Base-by-base conservation (phyloP, 2,113 vertebrate genomes). In the Indri indri region DNA sequence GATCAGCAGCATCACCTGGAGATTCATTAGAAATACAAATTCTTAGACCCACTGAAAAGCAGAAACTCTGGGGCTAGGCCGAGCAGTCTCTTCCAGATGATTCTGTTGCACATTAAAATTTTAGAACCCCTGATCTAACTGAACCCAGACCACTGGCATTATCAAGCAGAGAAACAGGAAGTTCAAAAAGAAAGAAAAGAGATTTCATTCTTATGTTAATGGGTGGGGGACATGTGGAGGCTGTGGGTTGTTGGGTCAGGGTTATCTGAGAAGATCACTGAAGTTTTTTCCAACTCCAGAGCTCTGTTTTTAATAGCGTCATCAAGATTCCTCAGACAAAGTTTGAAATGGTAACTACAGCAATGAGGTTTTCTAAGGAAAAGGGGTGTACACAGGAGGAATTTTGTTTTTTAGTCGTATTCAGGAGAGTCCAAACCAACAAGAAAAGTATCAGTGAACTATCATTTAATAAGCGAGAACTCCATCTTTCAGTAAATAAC, bases 401-500 rank as follows among this genome's bases (percentile, higher is more conserved):
- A 59, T 37, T 88, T 88, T 52, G 4, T 34, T 77, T 65, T 70
- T 70, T 32, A 42, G 3, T 66, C 52, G 54, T 77, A 47, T 27
- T 91, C 23, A 54, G 45, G 63, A 95, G 71, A 71, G 17, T 10
- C 2, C 68, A 12, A 42, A 59, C 32, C 4, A 93, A 65, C 85
- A 42, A 23, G n/a, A 70, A 70, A 65, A 76, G 25, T 86, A 14
- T 63, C 32, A 25, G 8, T 37, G 12, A 94, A 63, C 23, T 37
- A 8, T 83, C n/a, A 30, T 27, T 90, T 93, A 54, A 70, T 52
- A 88, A 92, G 34, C 66, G 68, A 92, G 66, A 86, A 50, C 12
- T 23, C 11, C 2, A 32, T 57, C 17, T 66, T 86, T 89, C 52
- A 77, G 54, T 61, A 94, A 93, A 87, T 80, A 52, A 57, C 50